Evolutionary conservation across 2,797 vertebrate species (phyloP).

Genomic region (Anguilla obscura): DNA sequence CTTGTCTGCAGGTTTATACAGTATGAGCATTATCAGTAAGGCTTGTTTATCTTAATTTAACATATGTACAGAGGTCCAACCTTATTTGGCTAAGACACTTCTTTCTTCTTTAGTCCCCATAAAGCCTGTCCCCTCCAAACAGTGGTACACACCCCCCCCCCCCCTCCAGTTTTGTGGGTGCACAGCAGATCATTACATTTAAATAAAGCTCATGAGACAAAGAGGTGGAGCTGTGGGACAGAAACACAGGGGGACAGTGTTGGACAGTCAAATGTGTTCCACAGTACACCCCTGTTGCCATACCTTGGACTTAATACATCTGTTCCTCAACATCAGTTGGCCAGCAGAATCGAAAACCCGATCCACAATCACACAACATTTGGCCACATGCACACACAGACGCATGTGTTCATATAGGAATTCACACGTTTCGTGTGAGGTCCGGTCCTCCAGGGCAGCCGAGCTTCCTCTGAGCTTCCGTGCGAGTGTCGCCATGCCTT

Average conservation of each 20-base stretch:
- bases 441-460: neutral
- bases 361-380: neutral
- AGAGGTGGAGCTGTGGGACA: neutral
- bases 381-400: neutral
- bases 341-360: neutral
- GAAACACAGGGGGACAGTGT: neutral
- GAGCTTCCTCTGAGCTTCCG: neutral
- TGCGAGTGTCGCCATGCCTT: neutral
- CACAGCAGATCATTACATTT: neutral
- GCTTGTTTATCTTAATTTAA: conserved; percentile 11
- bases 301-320: neutral
- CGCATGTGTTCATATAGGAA: neutral
- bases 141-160: neutral
- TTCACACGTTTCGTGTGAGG: neutral
- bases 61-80: neutral
- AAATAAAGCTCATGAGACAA: neutral
- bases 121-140: neutral
- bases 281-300: neutral
- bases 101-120: neutral
- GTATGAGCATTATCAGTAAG: neutral
- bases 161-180: neutral
- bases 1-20: neutral
- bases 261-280: neutral
- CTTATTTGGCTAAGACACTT: neutral
- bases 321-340: neutral